phyloP scores from a whole-genome alignment of 2,888 invertebrate genomes.

The Congeria kusceri region DNA sequence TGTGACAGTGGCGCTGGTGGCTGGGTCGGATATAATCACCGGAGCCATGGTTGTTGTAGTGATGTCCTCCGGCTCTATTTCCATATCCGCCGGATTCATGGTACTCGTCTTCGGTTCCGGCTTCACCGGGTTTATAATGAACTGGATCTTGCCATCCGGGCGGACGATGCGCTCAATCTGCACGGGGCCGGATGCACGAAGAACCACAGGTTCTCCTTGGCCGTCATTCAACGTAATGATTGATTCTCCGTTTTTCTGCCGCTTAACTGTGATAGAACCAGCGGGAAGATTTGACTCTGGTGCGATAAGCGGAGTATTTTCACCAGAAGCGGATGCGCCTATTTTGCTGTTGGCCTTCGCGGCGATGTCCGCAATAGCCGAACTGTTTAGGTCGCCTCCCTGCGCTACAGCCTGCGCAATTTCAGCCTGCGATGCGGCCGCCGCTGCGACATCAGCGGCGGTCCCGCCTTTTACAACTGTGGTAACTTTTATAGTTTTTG shows the following conservation, averaged over 20 bases:
- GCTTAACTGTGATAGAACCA: slow-evolving; percentile 56
- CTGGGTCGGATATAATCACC: not conserved
- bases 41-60: slow-evolving; percentile 1
- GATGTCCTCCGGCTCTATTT: slow-evolving; percentile 34
- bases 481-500: slow-evolving; percentile 49
- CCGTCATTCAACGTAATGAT: slow-evolving; percentile 59
- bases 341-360: not conserved
- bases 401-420: slow-evolving; percentile 55
- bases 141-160: slow-evolving; percentile 56
- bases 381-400: slow-evolving; percentile 49
- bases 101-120: slow-evolving; percentile 10
- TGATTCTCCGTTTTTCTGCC: slow-evolving; percentile 52
- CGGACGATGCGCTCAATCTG: slow-evolving; percentile 57
- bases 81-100: not conserved
- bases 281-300: slow-evolving; percentile 12
- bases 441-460: slow-evolving; percentile 43
- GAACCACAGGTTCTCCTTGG: slow-evolving; percentile 53
- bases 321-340: not conserved
- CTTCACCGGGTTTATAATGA: slow-evolving; percentile 54
- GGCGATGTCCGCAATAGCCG: slow-evolving; percentile 25
- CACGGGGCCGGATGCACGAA: slow-evolving; percentile 55
- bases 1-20: not conserved
- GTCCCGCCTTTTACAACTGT: slow-evolving; percentile 49
- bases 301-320: not conserved
- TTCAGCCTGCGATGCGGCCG: slow-evolving; percentile 42